Evolutionary conservation across 2,888 invertebrate genomes (phyloP), one percentile per base, ranked within the genome.

Genomic region (Strigamia transsilvanica): DNA sequence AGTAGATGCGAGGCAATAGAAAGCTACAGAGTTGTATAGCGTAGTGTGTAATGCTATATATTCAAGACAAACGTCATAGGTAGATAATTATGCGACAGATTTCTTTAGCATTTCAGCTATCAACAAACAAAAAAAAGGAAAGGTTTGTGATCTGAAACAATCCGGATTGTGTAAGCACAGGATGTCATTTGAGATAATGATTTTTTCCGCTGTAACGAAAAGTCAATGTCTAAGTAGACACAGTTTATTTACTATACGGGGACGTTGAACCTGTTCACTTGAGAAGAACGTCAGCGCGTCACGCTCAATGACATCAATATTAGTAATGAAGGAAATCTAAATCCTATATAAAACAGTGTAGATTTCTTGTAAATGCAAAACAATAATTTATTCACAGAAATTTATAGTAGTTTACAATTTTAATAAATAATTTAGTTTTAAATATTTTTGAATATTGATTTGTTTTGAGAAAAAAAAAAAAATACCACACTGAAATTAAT

Each of bases 111-210:
- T 73, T 12, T n/a, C 5, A 56, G 18, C 4, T 12, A 73, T 12
- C 23, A 32, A 32, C n/a, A 13, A 27, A 13, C 23, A 10, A 73
- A 73, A 27, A 73, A 73, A 73, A 73, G 27, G 12, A 9, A 73
- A 27, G 32, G 73, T 27, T 51, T 73, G 73, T n/a, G 32, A 32
- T 32, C 12, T 73, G 73, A 73, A 13, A 32, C 18, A 23, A 32
- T 73, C 73, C n/a, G 23, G n/a, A 23, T 73, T 32, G 73, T 7
- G 73, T 32, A 73, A 73, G 73, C 23, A 32, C 73, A 23, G 73
- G 73, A 73, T 73, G 73, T 73, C 73, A 27, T 10, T 73, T 27
- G 73, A 73, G 73, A 32, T 73, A 73, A 73, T 73, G 73, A 73
- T 73, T 73, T 73, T 73, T 73, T 73, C 7, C 73, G 32, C 32